Evolutionary conservation across 2,113 vertebrate species (phyloP).

Genomic region (Cynopterus brachyotis): DNA sequence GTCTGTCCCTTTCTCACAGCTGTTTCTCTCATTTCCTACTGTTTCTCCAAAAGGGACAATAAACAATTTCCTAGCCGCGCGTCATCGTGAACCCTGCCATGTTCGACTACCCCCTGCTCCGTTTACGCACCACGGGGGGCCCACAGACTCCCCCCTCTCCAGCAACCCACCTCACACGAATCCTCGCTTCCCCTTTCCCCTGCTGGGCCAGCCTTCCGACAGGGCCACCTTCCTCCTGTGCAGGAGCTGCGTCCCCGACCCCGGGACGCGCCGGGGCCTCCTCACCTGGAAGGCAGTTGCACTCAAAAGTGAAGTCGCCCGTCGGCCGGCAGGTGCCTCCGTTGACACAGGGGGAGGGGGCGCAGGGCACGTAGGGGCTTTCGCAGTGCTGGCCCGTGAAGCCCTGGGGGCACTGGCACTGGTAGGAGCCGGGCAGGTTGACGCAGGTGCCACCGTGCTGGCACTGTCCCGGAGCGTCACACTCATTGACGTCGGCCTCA

Average conservation of each 20-base stretch:
- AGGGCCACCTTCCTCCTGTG: neutral
- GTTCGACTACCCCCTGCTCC: conserved; percentile 56
- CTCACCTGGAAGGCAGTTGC: conserved; percentile 95
- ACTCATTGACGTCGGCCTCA: conserved; percentile 92
- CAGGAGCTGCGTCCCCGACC: neutral
- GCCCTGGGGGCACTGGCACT: conserved; percentile 87
- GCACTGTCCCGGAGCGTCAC: conserved; percentile 82
- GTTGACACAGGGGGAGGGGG: conserved; percentile 92
- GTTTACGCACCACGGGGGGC: conserved; percentile 50
- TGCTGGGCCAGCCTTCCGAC: neutral
- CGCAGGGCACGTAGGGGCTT: conserved; percentile 89
- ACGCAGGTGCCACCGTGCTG: conserved; percentile 88
- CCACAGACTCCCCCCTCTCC: conserved; percentile 60
- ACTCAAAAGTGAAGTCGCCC: conserved; percentile 90
- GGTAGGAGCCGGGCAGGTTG: conserved; percentile 90
- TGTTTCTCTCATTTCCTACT: conserved; percentile 37
- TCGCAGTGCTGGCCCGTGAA: conserved; percentile 92
- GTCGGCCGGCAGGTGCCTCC: conserved; percentile 93
- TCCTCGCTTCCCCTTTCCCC: conserved; percentile 61
- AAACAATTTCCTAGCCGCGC: conserved; percentile 53
- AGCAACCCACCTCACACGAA: neutral
- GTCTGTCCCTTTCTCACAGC: neutral
- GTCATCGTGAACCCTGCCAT: conserved; percentile 70
- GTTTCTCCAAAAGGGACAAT: conserved; percentile 54
- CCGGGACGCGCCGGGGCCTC: neutral